Conservation (phyloP, 53 echinoderm and acorn worm genomes). For the Luidia sarsii region DNA sequence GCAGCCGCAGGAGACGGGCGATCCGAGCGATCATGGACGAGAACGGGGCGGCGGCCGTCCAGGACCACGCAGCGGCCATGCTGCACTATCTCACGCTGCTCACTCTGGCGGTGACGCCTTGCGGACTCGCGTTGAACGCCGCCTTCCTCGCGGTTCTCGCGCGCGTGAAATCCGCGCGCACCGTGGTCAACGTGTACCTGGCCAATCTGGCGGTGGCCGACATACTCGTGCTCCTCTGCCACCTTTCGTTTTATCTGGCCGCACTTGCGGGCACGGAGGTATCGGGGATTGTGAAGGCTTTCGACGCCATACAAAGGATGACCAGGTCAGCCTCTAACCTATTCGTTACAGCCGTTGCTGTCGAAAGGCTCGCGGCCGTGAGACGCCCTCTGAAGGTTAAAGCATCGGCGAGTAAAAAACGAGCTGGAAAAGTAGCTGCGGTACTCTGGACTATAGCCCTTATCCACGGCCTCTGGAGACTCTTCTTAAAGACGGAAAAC, state of each 20-base stretch:
- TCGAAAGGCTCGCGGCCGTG: not conserved
- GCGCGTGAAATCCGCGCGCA: not conserved
- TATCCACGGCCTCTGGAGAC: not conserved
- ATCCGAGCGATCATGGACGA: no score
- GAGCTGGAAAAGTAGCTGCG: not conserved
- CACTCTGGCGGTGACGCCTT: not conserved
- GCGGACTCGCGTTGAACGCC: not conserved
- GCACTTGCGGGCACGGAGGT: no score
- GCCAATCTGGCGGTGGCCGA: no score
- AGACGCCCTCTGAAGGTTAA: not conserved
- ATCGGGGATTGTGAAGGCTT: no score
- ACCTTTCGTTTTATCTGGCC: no score
- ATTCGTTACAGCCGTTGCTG: not conserved
- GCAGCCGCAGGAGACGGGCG: no score
- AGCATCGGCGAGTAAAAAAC: not conserved
- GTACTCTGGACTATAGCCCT: not conserved
- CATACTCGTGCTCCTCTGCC: no score
- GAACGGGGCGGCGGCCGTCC: no score
- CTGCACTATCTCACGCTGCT: no score
- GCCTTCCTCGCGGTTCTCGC: not conserved
- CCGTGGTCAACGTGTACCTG: not conserved
- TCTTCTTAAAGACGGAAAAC: not conserved
- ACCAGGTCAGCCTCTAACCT: no score
- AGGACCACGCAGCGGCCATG: no score
- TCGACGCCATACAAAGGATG: no score